Evolutionary conservation across 2,888 invertebrate genomes (phyloP).

Genomic region (Dynastes hyllus): DNA sequence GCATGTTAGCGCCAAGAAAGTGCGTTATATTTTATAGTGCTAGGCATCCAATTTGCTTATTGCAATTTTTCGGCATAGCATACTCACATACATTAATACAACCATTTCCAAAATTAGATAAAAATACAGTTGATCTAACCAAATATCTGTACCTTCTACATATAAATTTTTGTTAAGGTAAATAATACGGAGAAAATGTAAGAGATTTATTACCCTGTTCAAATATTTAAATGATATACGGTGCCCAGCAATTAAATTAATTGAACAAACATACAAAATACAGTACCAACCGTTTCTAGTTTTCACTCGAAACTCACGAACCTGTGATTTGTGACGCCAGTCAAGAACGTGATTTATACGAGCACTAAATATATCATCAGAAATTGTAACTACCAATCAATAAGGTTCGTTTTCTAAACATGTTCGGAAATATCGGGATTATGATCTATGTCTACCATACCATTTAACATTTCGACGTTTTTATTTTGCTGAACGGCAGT

Average conservation of each 20-base stretch:
- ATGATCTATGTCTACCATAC: conserved; percentile 15
- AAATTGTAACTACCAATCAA: conserved; percentile 42
- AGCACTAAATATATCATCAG: conserved; percentile 46
- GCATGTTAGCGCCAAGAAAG: no score
- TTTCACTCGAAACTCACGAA: conserved; percentile 24
- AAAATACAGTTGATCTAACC: background rate
- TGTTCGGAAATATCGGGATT: conserved; percentile 34
- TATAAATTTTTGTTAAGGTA: conserved; percentile 27
- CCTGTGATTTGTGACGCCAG: background rate
- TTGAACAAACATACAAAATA: conserved; percentile 40
- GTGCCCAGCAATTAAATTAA: conserved; percentile 48
- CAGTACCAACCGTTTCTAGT: conserved; percentile 24
- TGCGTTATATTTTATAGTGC: no score
- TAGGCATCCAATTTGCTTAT: no score
- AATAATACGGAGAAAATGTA: conserved; percentile 3
- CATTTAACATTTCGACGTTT: conserved; percentile 6
- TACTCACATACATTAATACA: background rate
- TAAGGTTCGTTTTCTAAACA: conserved; percentile 41
- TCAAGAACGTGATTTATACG: conserved; percentile 28
- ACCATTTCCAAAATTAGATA: background rate
- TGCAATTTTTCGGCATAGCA: background rate
- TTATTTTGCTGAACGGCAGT: background rate
- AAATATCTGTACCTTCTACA: background rate
- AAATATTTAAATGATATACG: conserved; percentile 50
- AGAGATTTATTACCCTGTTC: conserved; percentile 45